phyloP scores from a whole-genome alignment of 2,113 vertebrate genomes.

The Rallus limicola region DNA sequence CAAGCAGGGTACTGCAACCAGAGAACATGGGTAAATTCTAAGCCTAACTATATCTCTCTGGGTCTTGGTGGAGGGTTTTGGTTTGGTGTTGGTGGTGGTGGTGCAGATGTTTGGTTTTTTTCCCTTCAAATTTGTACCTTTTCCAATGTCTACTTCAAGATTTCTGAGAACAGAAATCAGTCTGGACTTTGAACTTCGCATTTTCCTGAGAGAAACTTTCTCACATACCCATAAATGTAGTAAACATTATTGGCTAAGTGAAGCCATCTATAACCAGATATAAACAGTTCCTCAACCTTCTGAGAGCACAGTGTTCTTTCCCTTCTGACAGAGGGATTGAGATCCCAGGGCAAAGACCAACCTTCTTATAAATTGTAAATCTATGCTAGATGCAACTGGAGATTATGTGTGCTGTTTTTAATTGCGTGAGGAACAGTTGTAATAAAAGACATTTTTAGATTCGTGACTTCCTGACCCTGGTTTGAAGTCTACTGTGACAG shows the following conservation, averaged over 20 bases:
- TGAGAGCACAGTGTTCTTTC: background rate
- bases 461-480: background rate
- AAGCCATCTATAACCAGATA: background rate
- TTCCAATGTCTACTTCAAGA: background rate
- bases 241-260: background rate
- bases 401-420: background rate
- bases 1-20: rapidly evolving
- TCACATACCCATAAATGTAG: background rate
- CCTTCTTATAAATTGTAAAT: background rate
- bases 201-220: background rate
- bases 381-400: background rate
- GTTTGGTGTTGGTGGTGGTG: too few relatives aligned
- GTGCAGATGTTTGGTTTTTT: too few relatives aligned
- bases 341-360: background rate
- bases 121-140: background rate
- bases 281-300: background rate
- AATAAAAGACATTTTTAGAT: background rate
- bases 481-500: background rate
- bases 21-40: background rate
- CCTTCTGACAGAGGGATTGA: background rate
- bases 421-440: background rate
- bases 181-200: background rate
- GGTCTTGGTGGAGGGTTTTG: background rate
- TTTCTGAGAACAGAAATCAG: background rate
- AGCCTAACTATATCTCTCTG: background rate